Evolutionary conservation across 2,888 invertebrate species (phyloP).

Genomic region (Drosophila hawaiiensis): DNA sequence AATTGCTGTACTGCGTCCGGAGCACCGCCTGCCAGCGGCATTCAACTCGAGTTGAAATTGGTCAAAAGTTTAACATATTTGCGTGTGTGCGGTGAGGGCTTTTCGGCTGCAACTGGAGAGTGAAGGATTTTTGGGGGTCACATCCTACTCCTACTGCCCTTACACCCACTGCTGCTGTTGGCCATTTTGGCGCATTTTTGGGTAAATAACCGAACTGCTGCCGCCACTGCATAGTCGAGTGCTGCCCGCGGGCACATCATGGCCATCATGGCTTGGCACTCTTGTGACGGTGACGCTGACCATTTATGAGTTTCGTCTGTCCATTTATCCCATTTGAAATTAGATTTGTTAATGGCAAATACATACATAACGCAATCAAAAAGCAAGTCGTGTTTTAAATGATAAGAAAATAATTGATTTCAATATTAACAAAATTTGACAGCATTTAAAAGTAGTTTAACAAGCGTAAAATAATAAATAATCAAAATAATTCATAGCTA

Average conservation of each 20-base stretch:
- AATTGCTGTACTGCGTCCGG: conserved; percentile 68
- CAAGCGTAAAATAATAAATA: conserved; percentile 35
- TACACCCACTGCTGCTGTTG: conserved; percentile 32
- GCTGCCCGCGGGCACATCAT: conserved; percentile 37
- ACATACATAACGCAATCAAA: conserved; percentile 17
- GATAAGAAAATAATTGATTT: conserved; percentile 47
- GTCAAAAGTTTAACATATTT: conserved; percentile 82
- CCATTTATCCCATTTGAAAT: conserved; percentile 3
- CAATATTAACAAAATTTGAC: conserved; percentile 39
- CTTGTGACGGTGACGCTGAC: conserved; percentile 14
- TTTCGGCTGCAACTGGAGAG: conserved; percentile 25
- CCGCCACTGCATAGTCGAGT: conserved; percentile 55
- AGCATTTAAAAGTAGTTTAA: conserved; percentile 40
- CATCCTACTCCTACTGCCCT: not conserved
- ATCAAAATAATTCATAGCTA: conserved; percentile 11
- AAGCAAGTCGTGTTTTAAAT: conserved; percentile 27
- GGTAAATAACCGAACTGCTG: conserved; percentile 64
- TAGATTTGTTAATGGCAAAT: conserved; percentile 1
- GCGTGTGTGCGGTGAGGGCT: conserved; percentile 62
- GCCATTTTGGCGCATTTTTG: conserved; percentile 73
- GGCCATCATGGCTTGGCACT: conserved; percentile 16
- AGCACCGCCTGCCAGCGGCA: conserved; percentile 46
- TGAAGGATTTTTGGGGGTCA: conserved; percentile 3
- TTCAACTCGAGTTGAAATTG: conserved; percentile 78
- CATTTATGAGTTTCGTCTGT: conserved; percentile 39